Conservation (phyloP, 2,113 vertebrate species). For the Otolemur garnettii region DNA sequence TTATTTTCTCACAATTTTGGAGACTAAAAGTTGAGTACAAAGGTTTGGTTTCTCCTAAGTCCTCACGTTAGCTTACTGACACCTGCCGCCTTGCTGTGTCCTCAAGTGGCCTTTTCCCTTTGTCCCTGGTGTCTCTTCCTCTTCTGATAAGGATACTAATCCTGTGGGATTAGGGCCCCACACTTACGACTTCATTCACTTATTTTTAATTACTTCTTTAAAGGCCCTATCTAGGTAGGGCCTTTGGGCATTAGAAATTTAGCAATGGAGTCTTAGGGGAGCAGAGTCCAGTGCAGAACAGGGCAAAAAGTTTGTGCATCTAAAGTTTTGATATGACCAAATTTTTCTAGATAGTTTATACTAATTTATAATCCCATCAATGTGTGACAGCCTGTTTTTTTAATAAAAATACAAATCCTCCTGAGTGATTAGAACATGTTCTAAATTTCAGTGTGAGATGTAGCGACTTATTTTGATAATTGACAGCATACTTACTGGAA, state of each 20-base stretch:
- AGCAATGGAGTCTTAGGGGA: background rate
- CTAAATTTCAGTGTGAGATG: constrained; percentile 20
- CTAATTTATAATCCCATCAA: background rate
- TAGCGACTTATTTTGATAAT: constrained; percentile 12
- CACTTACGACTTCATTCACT: background rate
- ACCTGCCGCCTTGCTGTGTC: background rate
- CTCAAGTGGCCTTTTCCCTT: background rate
- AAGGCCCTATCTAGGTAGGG: background rate
- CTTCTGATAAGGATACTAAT: background rate
- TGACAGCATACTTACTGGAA: constrained; percentile 5
- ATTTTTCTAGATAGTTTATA: background rate
- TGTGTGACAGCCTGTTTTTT: constrained; percentile 26
- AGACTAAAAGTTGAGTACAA: background rate
- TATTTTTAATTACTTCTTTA: background rate
- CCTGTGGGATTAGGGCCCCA: background rate
- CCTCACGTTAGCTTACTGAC: background rate
- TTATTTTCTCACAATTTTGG: background rate
- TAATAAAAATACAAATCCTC: constrained; percentile 13
- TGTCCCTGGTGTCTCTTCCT: background rate
- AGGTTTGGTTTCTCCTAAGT: background rate
- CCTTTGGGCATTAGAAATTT: background rate
- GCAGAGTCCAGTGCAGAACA: background rate
- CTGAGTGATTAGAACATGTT: background rate
- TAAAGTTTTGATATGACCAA: background rate
- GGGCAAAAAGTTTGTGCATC: background rate